Percentiles rank a stretch among this genome's conserved stretches.
Evolutionary conservation across 2,888 invertebrate species (phyloP).

Genomic region (Heteromyza rotundicornis): DNA sequence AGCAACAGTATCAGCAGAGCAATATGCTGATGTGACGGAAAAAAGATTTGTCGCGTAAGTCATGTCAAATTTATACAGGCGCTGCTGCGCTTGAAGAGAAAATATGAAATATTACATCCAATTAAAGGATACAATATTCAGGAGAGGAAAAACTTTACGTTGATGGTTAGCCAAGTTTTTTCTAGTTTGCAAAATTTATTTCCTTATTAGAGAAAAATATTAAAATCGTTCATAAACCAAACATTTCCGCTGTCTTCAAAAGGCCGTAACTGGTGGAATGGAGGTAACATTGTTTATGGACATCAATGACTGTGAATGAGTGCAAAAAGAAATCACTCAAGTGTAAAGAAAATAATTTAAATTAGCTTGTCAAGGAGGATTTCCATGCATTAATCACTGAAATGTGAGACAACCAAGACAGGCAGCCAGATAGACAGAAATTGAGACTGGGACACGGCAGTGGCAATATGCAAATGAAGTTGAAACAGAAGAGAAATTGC

Average conservation of each 20-base stretch:
- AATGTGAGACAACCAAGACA: conserved; percentile 21
- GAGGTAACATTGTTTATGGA: too few species aligned
- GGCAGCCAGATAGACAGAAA: conserved; percentile 14
- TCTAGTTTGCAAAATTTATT: too few species aligned
- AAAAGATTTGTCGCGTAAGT: conserved; percentile 54
- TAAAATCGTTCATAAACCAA: background rate
- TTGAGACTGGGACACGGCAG: conserved; percentile 32
- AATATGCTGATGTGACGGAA: conserved; percentile 45
- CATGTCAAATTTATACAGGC: conserved; percentile 38
- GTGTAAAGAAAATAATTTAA: conserved; percentile 36
- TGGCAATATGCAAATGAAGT: conserved; percentile 17
- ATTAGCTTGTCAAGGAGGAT: conserved; percentile 53
- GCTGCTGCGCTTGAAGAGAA: conserved; percentile 16
- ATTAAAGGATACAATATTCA: conserved; percentile 43
- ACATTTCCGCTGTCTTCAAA: background rate
- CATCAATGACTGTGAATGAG: too few species aligned
- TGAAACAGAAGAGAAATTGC: too few species aligned
- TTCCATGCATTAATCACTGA: conserved; percentile 49
- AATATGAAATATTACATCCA: conserved; percentile 48
- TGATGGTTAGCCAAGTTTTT: too few species aligned
- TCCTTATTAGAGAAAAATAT: background rate
- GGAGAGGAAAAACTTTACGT: too few species aligned
- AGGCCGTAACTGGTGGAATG: too few species aligned
- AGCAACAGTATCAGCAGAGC: background rate
- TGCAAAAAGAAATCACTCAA: conserved; percentile 21